Conservation (phyloP, 2,888 invertebrate genomes). For the Tipula vernalis region DNA sequence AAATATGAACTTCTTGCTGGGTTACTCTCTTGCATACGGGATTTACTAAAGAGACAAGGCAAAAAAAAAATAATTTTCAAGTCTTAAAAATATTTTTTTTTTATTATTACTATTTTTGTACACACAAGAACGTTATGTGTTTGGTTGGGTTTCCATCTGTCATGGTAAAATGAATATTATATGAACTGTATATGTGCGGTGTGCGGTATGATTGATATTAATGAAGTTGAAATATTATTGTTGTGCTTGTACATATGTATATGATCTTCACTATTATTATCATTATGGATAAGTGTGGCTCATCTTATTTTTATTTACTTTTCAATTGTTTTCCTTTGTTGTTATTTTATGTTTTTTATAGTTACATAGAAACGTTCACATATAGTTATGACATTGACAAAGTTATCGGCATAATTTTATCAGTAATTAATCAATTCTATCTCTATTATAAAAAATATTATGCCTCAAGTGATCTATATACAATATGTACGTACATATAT, state of each 20-base stretch:
- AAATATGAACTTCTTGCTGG: not conserved
- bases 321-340: not conserved
- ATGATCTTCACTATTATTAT: not conserved
- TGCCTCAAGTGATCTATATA: not conserved
- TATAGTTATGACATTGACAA: not conserved
- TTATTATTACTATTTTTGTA: not conserved
- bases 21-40: not conserved
- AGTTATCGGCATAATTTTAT: not conserved
- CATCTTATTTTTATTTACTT: not conserved
- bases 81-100: not conserved
- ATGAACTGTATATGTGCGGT: not conserved
- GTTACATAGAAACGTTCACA: not conserved
- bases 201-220: not conserved
- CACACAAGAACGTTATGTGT: not conserved
- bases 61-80: not conserved
- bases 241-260: not conserved
- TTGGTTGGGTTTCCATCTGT: not conserved
- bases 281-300: not conserved
- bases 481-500: not conserved
- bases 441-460: not conserved
- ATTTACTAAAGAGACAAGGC: not conserved
- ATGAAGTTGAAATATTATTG: not conserved
- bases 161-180: not conserved
- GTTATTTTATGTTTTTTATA: not conserved
- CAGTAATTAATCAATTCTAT: not conserved